Evolutionary conservation across 2,888 invertebrate species (phyloP), one percentile per base, ranked within the genome.

Genomic region (Xestia c-nigrum): DNA sequence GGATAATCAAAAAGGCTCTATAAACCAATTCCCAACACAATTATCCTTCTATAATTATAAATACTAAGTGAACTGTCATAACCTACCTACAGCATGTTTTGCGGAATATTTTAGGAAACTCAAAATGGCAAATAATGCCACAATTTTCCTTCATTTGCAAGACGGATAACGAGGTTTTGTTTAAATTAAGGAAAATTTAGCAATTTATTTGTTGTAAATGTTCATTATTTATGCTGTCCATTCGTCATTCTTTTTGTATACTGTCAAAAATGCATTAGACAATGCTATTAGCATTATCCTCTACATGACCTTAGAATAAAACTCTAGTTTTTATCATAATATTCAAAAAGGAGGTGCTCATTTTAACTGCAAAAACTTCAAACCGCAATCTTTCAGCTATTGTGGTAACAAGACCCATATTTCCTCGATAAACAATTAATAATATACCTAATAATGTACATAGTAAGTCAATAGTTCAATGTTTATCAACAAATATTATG

Each of bases 401-500:
- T 70, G 19, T 64, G 64, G 47, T 72, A 12, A 12, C 16, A 50
- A 24, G n/a, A 31, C 1, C 24, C 0, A 46, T 47, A 40, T 66
- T 75, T 79, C 67, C 47, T 67, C 57, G n/a, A 47, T 59, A 55
- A 46, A 47, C 24, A 31, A 75, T 63, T 9, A 63, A 70, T 50
- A 31, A 31, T 24, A 3, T 40, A 59, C 38, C 43, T 59, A 40
- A 47, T 55, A 59, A 68, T 57, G n/a, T 6, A 38, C 19, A 46
- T 47, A 57, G 46, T 77, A 24, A 77, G 46, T 38, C 10, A 61
- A 31, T 40, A 52, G 24, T 65, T n/a, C 0, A 38, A 78, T 83
- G 79, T 81, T 78, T 81, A 84, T 61, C 47, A 81, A 84, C 84
- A 81, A 78, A 72, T 67, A 52, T 80, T 74, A 85, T 69, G 57